Base-by-base conservation (phyloP, 2,113 vertebrate genomes). In the Myotis yumanensis region DNA sequence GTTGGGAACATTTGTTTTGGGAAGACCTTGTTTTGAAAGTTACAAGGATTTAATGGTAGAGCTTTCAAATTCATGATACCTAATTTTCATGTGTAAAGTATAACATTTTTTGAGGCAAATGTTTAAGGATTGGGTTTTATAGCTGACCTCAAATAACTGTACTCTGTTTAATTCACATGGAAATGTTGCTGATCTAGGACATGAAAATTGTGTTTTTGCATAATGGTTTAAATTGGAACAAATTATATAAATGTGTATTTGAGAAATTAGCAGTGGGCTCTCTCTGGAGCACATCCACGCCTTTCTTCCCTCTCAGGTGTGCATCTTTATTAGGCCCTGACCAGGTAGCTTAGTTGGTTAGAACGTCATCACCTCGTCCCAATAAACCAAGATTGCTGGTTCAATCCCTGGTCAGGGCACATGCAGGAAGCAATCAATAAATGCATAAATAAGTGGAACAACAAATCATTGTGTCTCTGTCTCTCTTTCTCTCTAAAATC, bases 51-150 rank as follows among this genome's bases (percentile, higher is more conserved):
- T 79, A 84, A 84, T 76, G 11, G 37, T 37, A 88, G 40, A 80
- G 17, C 75, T 96, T 86, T 79, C 95, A 95, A 76, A 68, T 82
- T 16, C 9, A 32, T 80, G 75, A 62, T 40, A 46, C 75, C 84
- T 73, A 79, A 35, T 85, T 94, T 76, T 69, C 23, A 32, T 77
- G 25, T 69, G 7, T 95, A 46, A 95, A 43, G 32, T 77, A 30
- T 52, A 14, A 18, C 66, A 92, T 76, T 64, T 92, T 54, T 89
- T 87, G 52, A 87, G 66, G 37, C 23, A 59, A 37, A 16, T 68
- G 32, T 82, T 95, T 82, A 48, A 64, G 32, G 7, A 11, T 94
- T 88, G 35, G 30, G 5, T 83, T 91, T 84, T 91, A 37, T 46
- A 77, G 52, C 68, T 77, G 52, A 71, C 25, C 54, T 79, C 23